Evolutionary conservation across 1,140 invertebrate genomes (phyloP), one percentile per base, ranked within the genome.

Genomic region (Leptinotarsa lineolata): DNA sequence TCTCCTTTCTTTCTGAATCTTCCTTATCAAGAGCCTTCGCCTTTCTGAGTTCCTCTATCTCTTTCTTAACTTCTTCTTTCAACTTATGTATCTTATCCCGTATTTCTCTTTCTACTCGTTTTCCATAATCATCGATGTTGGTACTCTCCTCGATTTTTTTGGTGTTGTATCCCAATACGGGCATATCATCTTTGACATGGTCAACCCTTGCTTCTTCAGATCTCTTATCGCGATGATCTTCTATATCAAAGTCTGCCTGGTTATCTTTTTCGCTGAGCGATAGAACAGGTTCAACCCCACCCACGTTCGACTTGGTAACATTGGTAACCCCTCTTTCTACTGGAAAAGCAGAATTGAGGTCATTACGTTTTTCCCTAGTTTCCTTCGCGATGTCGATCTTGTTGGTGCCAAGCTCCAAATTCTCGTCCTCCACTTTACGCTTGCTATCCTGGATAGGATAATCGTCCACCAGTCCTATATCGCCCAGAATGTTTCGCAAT

Each of bases 51-150:
- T 72, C 58, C 20, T 79, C 74, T 22, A 84, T 82, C 74, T 84
- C 81, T 61, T 77, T 78, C 68, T 80, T 82, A 0, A 83, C 83
- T 73, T 84, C 78, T 68, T 82, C 82, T 70, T 84, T 83, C 15
- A 84, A 77, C 21, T 75, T 78, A 24, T 78, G 71, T 46, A 84
- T 82, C 72, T 81, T 82, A 13, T 72, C 72, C 21, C 82, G 72
- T 20, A 84, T 82, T 21, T 81, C 73, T 18, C 76, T 46, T 68
- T 83, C 78, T 2, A 83, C 39, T 18, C 79, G 30, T 66, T 77
- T 77, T 68, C 82, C 80, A 70, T 81, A 78, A 61, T 76, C 70
- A 24, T n/a, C 22, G n/a, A 59, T 44, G 21, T 66, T 54, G n/a
- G 4, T 16, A 18, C 13, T 54, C 15, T 54, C 48, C n/a, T 54